Base-by-base conservation (phyloP, 2,888 invertebrate species). In the Matsumyia berberina region DNA sequence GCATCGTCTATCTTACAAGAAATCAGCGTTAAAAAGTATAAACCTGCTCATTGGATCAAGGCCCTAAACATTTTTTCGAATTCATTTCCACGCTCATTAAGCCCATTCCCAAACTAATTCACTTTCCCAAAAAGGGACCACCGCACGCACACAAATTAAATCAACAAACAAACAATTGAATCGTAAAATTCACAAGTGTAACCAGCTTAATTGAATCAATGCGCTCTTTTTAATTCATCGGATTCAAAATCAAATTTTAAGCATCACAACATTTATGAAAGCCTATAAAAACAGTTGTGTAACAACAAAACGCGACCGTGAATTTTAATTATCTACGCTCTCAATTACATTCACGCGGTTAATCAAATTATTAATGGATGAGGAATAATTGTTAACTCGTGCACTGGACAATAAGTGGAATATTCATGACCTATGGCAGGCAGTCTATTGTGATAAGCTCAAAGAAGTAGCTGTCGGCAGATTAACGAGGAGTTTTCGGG, bases 381-480 rank as follows among this genome's bases (percentile, higher is more conserved):
- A 24, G 24, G 53, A 12, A 44, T 44, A 33, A 64, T 74, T 31
- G 53, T 74, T 46, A 55, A 37, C 74, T 64, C 62, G 64, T 64
- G 55, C 74, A 64, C 6, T 55, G 55, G n/a, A 44, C 35, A 64
- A 35, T 35, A 7, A 42, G 24, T 55, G 74, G 44, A 74, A 49
- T 29, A 37, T 44, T 29, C 62, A 55, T 74, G 74, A 74, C 64
- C 74, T 64, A 55, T 64, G 64, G 11, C 74, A 55, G 64, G 11
- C 74, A 55, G 74, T 74, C 55, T 11, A 19, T 29, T 64, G 15
- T 37, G 74, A 74, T 74, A 74, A 74, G 64, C 64, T 15, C 8
- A 6, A 24, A 29, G 17, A 37, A 33, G 35, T 11, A 31, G 60
- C 42, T 12, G 57, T 12, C 0, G 5, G 15, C 24, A 29, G 24